These are phyloP conservation scores for Harpalus rubripes DNA, from an alignment of 2,888 invertebrate genomes.

Conservation along the genomic window DNA sequence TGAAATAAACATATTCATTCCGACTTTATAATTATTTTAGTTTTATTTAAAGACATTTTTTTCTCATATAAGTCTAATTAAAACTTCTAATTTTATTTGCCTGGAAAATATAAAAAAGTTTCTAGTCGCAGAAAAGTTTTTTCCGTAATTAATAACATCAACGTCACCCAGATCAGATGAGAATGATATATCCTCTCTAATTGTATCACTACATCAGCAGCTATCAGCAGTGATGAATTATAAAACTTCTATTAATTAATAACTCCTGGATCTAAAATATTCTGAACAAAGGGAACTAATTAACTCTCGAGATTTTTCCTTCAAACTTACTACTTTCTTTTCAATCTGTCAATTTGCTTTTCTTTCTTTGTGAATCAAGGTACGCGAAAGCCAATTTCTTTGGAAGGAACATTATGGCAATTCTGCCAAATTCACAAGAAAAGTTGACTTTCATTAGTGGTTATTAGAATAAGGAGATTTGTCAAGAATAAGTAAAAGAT, in stretches of 20 bases:
- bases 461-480: constrained; percentile 1
- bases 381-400: constrained; percentile 16
- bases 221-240: constrained; percentile 31
- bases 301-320: constrained; percentile 38
- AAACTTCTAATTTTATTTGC: background rate
- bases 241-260: constrained; percentile 42
- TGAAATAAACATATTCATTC: too few relatives aligned
- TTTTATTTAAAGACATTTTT: too few relatives aligned
- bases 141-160: constrained; percentile 9
- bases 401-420: background rate
- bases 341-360: constrained; percentile 38
- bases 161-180: constrained; percentile 21
- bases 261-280: constrained; percentile 15
- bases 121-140: constrained; percentile 1
- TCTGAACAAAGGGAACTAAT: constrained; percentile 24
- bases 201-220: constrained; percentile 43
- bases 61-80: background rate
- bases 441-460: background rate
- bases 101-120: background rate
- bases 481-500: background rate
- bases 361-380: constrained; percentile 21
- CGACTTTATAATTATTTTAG: too few relatives aligned
- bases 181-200: constrained; percentile 21
- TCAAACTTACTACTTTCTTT: constrained; percentile 4
- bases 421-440: constrained; percentile 9